These are phyloP conservation scores for Herpetotheres cachinnans DNA, from an alignment of 2,113 vertebrate genomes.

Conservation along the genomic window DNA sequence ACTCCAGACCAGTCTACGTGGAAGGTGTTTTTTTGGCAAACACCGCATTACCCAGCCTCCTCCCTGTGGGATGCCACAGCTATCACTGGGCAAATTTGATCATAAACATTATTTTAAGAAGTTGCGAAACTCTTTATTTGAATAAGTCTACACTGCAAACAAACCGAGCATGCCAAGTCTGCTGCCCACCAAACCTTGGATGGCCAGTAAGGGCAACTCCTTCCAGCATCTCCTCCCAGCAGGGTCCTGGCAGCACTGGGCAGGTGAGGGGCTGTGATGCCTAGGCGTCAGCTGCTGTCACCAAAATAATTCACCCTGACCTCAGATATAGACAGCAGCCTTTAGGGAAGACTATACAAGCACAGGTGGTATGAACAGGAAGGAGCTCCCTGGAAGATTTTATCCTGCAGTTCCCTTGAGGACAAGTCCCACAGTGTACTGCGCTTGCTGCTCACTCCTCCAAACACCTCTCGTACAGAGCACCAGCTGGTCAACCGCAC, in stretches of 20 bases:
- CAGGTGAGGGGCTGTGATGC: neutral
- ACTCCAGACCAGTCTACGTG: neutral
- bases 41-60: neutral
- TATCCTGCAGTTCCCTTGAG: neutral
- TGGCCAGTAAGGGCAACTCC: neutral
- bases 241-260: neutral
- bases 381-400: neutral
- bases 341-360: rapidly evolving
- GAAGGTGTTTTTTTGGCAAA: no score
- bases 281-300: neutral
- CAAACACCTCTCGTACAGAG: neutral
- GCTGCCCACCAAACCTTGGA: neutral
- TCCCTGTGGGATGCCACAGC: neutral
- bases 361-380: no score
- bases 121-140: neutral
- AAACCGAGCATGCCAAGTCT: neutral
- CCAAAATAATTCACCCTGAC: neutral
- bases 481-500: rapidly evolving
- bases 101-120: neutral
- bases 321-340: neutral
- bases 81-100: neutral
- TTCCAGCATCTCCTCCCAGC: neutral
- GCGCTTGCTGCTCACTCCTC: neutral
- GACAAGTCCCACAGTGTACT: neutral
- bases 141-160: neutral